Base-by-base conservation (phyloP, 2,888 invertebrate genomes). In the Oscheius sp. region DNA sequence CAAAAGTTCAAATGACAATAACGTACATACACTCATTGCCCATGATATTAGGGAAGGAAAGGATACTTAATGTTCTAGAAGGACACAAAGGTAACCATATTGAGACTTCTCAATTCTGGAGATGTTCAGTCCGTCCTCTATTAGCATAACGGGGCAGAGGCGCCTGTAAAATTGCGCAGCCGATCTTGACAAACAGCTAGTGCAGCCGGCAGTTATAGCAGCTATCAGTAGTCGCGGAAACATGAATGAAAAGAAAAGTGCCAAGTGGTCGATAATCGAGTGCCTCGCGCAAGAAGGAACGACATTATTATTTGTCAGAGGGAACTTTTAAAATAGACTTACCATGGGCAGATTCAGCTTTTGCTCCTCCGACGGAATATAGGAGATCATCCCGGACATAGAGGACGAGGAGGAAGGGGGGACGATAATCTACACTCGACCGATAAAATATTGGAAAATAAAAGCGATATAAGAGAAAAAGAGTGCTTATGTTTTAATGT, bases 111-210 rank as follows among this genome's bases (percentile, higher is more conserved):
- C n/a, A n/a, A n/a, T n/a, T n/a, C n/a, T n/a, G n/a, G n/a, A n/a
- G n/a, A n/a, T n/a, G n/a, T n/a, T n/a, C n/a, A n/a, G n/a, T n/a
- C n/a, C 54, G 30, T 32, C 32, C 54, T 54, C 28, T 59, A 59
- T 59, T 59, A 59, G 59, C 59, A 59, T 59, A 59, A 59, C 59
- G 59, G 59, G 33, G 47, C 24, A 47, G 33, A 33, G 32, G 9
- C 59, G 59, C 59, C 26, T 59, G 59, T 59, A 59, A 59, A 59
- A 59, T 32, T 44, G 59, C 28, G 24, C 36, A 38, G 41, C 22
- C 59, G 44, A 22, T 38, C 28, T 44, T 33, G 54, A 33, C 54
- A 54, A 54, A 54, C 54, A 54, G 47, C 47, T 47, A 47, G 47
- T 47, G 24, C 20, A 47, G 45, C 22, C 12, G 22, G 20, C 22